Conservation (phyloP, 2,113 vertebrate species). For the Microcebus lehilahytsara region DNA sequence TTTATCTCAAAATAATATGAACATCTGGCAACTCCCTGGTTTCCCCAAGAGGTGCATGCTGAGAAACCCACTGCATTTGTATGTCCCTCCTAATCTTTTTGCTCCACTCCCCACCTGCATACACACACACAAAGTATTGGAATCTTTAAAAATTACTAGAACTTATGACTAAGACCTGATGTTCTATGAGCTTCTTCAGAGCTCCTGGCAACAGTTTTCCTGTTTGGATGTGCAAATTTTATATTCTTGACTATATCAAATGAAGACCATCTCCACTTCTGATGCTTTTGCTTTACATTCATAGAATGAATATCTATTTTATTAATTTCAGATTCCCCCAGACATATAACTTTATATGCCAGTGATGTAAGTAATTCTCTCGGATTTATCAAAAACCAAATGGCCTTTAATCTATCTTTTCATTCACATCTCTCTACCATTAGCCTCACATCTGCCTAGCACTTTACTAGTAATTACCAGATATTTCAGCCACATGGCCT, state of each 20-base stretch:
- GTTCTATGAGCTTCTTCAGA: neutral
- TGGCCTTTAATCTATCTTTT: neutral
- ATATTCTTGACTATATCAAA: neutral
- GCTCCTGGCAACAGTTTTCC: neutral
- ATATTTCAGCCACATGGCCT: neutral
- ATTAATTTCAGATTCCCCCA: constrained; percentile 17
- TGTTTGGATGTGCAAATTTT: neutral
- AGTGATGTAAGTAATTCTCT: neutral
- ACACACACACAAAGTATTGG: neutral
- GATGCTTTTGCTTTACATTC: neutral
- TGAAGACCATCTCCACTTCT: neutral
- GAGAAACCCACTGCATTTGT: neutral
- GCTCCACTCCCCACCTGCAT: neutral
- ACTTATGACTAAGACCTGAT: neutral
- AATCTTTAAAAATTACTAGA: neutral
- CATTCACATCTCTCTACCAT: neutral
- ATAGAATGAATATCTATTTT: constrained; percentile 12
- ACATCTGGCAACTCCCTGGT: constrained; percentile 20
- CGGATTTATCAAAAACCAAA: too few relatives aligned
- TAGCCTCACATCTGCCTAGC: neutral
- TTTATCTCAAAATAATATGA: constrained; percentile 40
- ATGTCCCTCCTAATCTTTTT: neutral
- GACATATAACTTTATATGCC: neutral
- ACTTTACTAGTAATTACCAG: neutral
- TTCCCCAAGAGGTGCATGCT: neutral